Evolutionary conservation across 2,113 vertebrate genomes (phyloP).

Genomic region (Neopipo cinnamomea): DNA sequence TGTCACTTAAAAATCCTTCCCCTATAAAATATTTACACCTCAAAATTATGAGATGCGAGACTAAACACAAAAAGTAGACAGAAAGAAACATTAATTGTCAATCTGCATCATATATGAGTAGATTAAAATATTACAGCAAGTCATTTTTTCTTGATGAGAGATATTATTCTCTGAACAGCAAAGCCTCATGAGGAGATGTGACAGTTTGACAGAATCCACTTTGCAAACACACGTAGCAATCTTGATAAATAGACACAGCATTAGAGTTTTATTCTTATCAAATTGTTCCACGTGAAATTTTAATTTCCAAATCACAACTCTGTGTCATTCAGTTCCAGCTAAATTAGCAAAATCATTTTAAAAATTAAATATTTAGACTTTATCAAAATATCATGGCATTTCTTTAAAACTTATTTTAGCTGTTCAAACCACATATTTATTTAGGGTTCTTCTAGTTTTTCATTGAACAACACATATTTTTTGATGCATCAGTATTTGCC

Average conservation of each 20-base stretch:
- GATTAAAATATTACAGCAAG: not conserved
- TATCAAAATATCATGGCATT: not conserved
- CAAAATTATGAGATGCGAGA: not conserved
- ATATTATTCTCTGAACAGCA: not conserved
- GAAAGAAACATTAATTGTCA: conserved; percentile 1
- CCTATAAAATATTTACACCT: not conserved
- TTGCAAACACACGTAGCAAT: not conserved
- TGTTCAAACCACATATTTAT: not conserved
- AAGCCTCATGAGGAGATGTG: not conserved
- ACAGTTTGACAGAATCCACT: not conserved
- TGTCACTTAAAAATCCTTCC: not conserved
- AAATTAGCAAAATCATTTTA: not conserved
- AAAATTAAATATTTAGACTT: not conserved
- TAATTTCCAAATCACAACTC: not conserved
- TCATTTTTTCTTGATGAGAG: not conserved
- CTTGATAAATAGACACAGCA: not conserved
- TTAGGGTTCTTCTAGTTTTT: not conserved
- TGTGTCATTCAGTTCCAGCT: not conserved
- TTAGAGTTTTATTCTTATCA: not conserved
- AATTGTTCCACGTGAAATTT: not conserved
- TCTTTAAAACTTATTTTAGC: not conserved
- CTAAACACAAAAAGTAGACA: not conserved
- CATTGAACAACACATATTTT: not conserved
- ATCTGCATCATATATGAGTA: not conserved
- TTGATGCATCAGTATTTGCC: not conserved